Base-by-base conservation (phyloP, 2,113 vertebrate genomes). In the Percina caprodes region DNA sequence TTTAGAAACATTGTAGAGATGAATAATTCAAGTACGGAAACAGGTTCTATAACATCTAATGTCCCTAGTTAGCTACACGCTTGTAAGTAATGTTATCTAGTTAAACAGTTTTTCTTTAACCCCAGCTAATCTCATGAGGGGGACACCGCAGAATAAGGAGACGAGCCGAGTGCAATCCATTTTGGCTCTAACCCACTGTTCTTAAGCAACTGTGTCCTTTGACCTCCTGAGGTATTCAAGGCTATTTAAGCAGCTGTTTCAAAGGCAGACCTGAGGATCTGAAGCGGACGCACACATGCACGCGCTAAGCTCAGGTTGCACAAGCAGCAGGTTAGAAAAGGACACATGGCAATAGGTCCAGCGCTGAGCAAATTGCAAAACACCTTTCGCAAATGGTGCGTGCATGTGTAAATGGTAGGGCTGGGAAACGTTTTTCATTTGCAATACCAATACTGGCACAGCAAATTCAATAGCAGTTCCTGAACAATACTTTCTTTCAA, bases 201-300 rank as follows among this genome's bases (percentile, higher is more conserved):
- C 74, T 77, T 71, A 77, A 88, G 82, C 82, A 91, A 90, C 88
- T 80, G 82, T 85, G 83, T 77, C 83, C 83, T 84, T 77, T 89
- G 80, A 86, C 86, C 89, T 84, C 56, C 59, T 15, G 69, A 59
- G 82, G 77, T 82, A 91, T 93, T 90, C 80, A 69, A 82, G 77
- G 79, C 69, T 91, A 75, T 84, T 80, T 77, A 72, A 85, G 84
- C 92, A 92, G 89, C 85, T 88, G 92, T 91, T 86, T 88, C 65
- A 74, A 84, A 79, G 76, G 55, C 65, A 83, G 69, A 91, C 86
- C 86, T 82, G 69, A 61, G 71, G 65, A 81, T 72, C 65, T 42
- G 65, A 77, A 67, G 72, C 56, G 35, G 16, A 83, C 70, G 61
- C 52, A 42, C 21, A 16, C 19, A 49, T 23, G 33, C 42, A 69